Base-by-base conservation (phyloP, 2,888 invertebrate genomes). In the Drepana falcataria region DNA sequence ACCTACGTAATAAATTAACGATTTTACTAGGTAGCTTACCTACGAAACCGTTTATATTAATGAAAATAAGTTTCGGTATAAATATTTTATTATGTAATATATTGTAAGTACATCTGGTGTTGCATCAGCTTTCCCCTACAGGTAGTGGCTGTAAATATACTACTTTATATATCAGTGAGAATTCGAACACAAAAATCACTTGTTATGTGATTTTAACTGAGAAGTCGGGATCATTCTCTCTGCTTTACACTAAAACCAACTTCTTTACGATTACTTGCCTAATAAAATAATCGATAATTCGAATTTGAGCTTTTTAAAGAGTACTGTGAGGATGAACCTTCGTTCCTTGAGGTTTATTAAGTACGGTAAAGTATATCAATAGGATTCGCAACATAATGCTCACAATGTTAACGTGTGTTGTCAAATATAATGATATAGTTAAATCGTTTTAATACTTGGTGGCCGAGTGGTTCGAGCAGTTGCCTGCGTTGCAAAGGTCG, bases 241-340 rank as follows among this genome's bases (percentile, higher is more conserved):
- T 63, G 60, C 53, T 60, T 57, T 66, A 73, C 71, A 75, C 67
- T 79, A 81, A 85, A 84, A 75, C 66, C 58, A 67, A 70, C 61
- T 61, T 72, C 59, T 88, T 88, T 87, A 88, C 72, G 79, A 72
- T 59, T 61, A 58, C 77, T 77, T 84, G 83, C 79, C 79, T 82
- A 85, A 84, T 87, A 87, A 85, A 87, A 87, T 77, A 81, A 85
- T 81, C 76, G 70, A 77, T 80, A 77, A 79, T 79, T 81, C 66
- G 68, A 64, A 69, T 74, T 71, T 66, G 64, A 56, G 61, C 56
- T 66, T 64, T 64, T 68, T 67, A 64, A 70, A 70, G 58, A 60
- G 66, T 58, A 63, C 58, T 48, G 65, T 63, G 65, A 66, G 61
- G 58, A 21, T 21, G 21, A 21, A 58, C 56, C 65, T 76, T 75